Percentiles rank a stretch among this genome's conserved stretches.
phyloP scores from a whole-genome alignment of 2,888 invertebrate genomes.

The Buathra laborator region DNA sequence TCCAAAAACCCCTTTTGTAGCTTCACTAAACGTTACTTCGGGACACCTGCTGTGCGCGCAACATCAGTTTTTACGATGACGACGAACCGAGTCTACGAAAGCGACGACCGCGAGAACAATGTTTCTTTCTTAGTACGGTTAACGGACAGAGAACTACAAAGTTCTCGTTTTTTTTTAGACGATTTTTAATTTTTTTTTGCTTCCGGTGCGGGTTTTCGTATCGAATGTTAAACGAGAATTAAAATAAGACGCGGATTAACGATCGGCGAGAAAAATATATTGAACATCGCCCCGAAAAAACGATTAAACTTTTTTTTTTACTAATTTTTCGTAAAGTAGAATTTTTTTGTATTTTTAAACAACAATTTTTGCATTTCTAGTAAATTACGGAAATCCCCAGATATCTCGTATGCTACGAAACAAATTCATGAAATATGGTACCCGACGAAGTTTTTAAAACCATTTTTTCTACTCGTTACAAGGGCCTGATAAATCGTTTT shows the following conservation, averaged over 20 bases:
- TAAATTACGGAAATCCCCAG: no score
- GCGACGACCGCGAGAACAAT: slow-evolving; percentile 29
- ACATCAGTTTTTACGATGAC: slow-evolving; percentile 64
- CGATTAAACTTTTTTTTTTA: no score
- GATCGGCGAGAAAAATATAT: not conserved
- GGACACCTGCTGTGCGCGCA: slow-evolving; percentile 65
- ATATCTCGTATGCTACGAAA: no score
- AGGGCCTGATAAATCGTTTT: no score
- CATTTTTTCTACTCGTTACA: no score
- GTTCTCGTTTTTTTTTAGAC: not conserved
- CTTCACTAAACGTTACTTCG: slow-evolving; percentile 62
- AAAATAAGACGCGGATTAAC: not conserved
- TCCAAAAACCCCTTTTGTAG: slow-evolving; percentile 65
- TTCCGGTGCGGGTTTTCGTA: not conserved
- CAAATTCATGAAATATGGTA: no score
- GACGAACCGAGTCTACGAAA: slow-evolving; percentile 30
- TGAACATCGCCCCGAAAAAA: no score
- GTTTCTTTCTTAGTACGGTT: slow-evolving; percentile 1
- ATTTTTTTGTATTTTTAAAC: no score
- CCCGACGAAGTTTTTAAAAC: no score
- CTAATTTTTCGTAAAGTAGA: no score
- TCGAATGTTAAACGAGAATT: not conserved
- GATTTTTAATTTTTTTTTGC: not conserved
- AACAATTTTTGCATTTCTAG: no score
- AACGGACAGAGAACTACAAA: not conserved